Percentiles rank a stretch among this genome's conserved stretches.
phyloP scores from a whole-genome alignment of 2,888 invertebrate species.

The Epinotia bilunana region DNA sequence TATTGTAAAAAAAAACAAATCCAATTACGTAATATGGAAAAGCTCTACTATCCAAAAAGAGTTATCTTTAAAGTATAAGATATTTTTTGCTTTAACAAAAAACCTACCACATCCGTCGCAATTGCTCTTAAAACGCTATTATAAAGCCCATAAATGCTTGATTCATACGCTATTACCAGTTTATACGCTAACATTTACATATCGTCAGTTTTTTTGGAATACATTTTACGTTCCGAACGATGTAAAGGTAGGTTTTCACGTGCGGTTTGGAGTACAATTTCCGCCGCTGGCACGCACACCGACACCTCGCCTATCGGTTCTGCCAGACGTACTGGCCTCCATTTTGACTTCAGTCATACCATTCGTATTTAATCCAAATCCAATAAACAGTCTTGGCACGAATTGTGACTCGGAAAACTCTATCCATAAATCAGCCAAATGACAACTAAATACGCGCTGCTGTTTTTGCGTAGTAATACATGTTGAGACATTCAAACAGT shows the following conservation, averaged over 20 bases:
- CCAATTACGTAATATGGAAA: no score
- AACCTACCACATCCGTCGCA: background rate
- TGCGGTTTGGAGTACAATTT: constrained; percentile 31
- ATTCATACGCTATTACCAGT: background rate
- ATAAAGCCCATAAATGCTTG: constrained; percentile 2
- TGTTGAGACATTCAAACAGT: no score
- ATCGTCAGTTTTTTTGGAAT: background rate
- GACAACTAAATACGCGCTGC: no score
- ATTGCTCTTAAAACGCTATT: constrained; percentile 1
- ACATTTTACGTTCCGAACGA: background rate
- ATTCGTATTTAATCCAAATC: no score
- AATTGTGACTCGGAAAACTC: no score
- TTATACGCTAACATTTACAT: background rate
- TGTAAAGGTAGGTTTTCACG: constrained; percentile 5
- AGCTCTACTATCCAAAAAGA: background rate
- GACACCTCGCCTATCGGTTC: constrained; percentile 29
- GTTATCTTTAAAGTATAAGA: background rate
- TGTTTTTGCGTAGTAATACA: no score
- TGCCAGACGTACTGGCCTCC: background rate
- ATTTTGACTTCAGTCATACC: background rate
- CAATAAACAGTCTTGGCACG: no score
- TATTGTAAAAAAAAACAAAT: no score
- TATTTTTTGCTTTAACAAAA: background rate
- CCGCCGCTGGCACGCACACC: constrained; percentile 29
- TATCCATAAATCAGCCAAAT: no score